Base-by-base conservation (phyloP, 92 coral and sea anemone species). In the Epizoanthus scotinus region DNA sequence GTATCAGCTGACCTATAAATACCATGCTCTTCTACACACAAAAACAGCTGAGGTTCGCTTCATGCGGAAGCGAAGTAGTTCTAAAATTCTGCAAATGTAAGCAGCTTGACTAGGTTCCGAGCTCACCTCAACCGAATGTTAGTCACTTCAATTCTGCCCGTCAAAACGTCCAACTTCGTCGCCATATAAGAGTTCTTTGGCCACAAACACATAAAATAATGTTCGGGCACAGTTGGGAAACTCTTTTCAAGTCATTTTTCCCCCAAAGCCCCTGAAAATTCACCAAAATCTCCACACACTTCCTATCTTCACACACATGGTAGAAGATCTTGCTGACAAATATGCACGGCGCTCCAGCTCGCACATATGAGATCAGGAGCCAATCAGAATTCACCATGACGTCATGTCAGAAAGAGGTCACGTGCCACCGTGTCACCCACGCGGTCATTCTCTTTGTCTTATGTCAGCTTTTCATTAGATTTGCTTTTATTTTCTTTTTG, bases 311-410 rank as follows among this genome's bases (percentile, higher is more conserved):
- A 14, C 67, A 61, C 72, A 87, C 86, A 87, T 82, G 86, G 78
- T 77, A 54, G 36, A 58, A 71, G 59, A 40, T 71, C 61, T 71
- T 77, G 84, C 90, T 82, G 84, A 75, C 83, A 87, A 87, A 87
- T 83, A 87, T 87, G 85, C 91, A 84, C 85, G 83, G 91, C 88
- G 78, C 85, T 82, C 87, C 87, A 83, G 72, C 84, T 81, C 75
- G 86, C 82, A 70, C 83, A 77, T 67, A 83, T 65, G 65, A 81
- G 68, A 17, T 63, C 61, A 78, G 65, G 72, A 77, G 87, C 97
- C 97, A 92, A 92, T 89, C 91, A 87, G 87, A 83, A 85, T 83
- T 73, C 75, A 80, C 91, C 40, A 85, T 89, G 97, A 92, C 90
- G 93, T 92, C 93, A 92, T 89, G 52, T 58, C 78, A 60, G 72